These are phyloP conservation scores for Poecilia latipinna DNA, from an alignment of 2,113 vertebrate genomes.

Conservation along the genomic window DNA sequence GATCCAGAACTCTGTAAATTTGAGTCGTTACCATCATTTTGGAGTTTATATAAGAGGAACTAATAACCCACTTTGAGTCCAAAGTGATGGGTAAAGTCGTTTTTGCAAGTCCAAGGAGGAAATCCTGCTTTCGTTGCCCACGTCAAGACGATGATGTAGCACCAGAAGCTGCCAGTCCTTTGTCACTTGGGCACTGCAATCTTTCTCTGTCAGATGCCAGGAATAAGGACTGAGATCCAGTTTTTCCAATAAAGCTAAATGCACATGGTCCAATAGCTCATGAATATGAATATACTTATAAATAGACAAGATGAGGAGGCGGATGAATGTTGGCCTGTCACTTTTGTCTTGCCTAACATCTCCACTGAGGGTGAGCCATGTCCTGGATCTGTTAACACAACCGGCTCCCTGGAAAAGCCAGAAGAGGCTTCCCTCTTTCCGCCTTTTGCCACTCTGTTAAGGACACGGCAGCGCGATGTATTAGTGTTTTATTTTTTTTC, in stretches of 20 bases:
- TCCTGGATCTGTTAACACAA: constrained; percentile 46
- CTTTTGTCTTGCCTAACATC: constrained; percentile 74
- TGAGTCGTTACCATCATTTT: constrained; percentile 51
- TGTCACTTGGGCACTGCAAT: constrained; percentile 80
- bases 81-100: constrained; percentile 73
- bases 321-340: constrained; percentile 77
- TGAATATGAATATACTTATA: constrained; percentile 84
- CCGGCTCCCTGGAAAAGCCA: constrained; percentile 43
- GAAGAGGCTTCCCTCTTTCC: not conserved
- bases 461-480: not conserved
- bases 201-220: constrained; percentile 80
- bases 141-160: constrained; percentile 77
- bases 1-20: no score
- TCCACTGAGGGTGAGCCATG: constrained; percentile 68
- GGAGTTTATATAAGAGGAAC: constrained; percentile 71
- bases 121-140: constrained; percentile 66
- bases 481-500: constrained; percentile 35
- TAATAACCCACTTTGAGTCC: constrained; percentile 77
- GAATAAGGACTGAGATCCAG: constrained; percentile 69
- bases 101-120: constrained; percentile 74
- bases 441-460: not conserved
- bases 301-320: constrained; percentile 80
- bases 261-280: constrained; percentile 77
- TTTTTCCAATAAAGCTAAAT: constrained; percentile 82
- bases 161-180: constrained; percentile 71